Base-by-base conservation (phyloP, 2,888 invertebrate genomes). In the Rhogogaster chlorosoma region DNA sequence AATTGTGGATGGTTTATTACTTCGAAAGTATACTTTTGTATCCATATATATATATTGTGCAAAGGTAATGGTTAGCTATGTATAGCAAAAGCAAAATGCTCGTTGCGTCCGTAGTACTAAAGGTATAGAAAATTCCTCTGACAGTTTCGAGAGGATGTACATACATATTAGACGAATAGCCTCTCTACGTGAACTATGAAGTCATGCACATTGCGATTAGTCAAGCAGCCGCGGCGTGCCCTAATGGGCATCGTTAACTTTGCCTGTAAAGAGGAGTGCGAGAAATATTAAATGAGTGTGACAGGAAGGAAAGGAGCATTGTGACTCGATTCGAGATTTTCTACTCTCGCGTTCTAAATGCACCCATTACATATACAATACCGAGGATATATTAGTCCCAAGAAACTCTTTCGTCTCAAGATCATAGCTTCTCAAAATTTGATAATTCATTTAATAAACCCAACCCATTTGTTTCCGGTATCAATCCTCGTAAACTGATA, bases 161-260 rank as follows among this genome's bases (percentile, higher is more conserved):
- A 91, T 18, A 12, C 45, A 26, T 32, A 67, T 18, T 38, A 92
- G 92, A 92, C 92, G 92, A 91, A 92, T 92, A 90, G 91, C 89
- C 90, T 90, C 91, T 92, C 92, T 92, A 91, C 91, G 91, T 91
- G 92, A 92, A 90, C 87, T 91, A 92, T 92, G 90, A 91, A 91
- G 90, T 91, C 90, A 89, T 91, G 91, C 88, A 89, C 89, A 89
- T 90, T 90, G 89, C 92, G 92, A 92, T 92, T 91, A 92, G 92
- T 92, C 92, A 92, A 90, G 89, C 86, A 87, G 38, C 61, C 86
- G 88, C 88, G 88, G 87, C 89, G 89, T 90, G 90, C 92, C 92
- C 91, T 92, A 92, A 92, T 92, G 92, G 92, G 91, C 92, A 92
- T 92, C 92, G 92, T 92, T 92, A 92, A 89, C 89, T 80, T 61